Percentiles rank a stretch among this genome's conserved stretches.
These are phyloP conservation scores for Strongylocentrotus purpuratus DNA, from an alignment of 35 echinoderm and acorn worm species.

Conservation along the genomic window DNA sequence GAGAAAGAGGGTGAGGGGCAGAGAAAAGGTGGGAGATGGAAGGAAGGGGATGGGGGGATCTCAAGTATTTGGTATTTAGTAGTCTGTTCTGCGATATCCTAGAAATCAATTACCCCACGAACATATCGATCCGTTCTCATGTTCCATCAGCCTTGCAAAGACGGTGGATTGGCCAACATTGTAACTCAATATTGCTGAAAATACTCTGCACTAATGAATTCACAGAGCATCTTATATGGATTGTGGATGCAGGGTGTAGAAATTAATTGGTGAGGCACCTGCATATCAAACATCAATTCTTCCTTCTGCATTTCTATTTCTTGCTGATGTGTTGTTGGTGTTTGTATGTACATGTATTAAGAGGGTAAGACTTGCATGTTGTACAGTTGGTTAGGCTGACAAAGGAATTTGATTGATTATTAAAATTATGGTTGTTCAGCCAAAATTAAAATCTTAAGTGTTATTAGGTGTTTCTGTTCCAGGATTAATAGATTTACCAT, in stretches of 20 bases:
- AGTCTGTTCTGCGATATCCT: not conserved
- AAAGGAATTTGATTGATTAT: too few relatives aligned
- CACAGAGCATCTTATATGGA: not conserved
- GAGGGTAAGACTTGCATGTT: too few relatives aligned
- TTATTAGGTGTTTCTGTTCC: too few relatives aligned
- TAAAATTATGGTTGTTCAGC: too few relatives aligned
- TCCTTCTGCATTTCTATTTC: not conserved
- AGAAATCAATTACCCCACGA: not conserved
- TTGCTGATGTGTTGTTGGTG: too few relatives aligned
- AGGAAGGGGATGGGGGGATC: too few relatives aligned
- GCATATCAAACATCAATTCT: not conserved
- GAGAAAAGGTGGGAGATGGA: not conserved
- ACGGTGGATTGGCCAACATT: too few relatives aligned
- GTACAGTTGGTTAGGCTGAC: too few relatives aligned
- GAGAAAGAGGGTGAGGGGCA: not conserved
- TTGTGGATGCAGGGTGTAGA: not conserved
- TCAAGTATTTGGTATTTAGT: not conserved
- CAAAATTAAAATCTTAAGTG: too few relatives aligned
- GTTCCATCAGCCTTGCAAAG: not conserved
- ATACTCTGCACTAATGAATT: not conserved
- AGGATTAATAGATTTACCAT: too few relatives aligned
- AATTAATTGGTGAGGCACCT: not conserved
- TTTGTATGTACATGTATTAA: too few relatives aligned
- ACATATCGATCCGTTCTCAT: not conserved
- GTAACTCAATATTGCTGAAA: not conserved